These are phyloP conservation scores for Chrysolina oricalcia DNA, from an alignment of 2,888 invertebrate species.

Conservation along the genomic window DNA sequence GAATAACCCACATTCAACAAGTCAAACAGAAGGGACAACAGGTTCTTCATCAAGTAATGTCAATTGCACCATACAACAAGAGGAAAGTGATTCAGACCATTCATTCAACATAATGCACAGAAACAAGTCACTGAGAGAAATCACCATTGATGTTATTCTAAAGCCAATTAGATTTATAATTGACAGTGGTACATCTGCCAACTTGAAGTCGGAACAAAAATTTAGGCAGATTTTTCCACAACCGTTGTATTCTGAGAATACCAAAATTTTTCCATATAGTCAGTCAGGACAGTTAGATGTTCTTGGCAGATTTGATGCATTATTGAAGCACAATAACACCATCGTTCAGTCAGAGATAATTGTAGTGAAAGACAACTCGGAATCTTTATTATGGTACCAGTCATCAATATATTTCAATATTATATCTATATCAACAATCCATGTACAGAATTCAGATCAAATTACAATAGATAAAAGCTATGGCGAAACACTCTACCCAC, in stretches of 20 bases:
- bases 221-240: constrained; percentile 21
- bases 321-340: constrained; percentile 29
- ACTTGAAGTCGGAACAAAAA: constrained; percentile 30
- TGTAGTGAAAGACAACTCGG: constrained; percentile 25
- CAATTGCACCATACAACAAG: constrained; percentile 28
- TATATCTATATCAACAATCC: constrained; percentile 6
- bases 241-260: background rate
- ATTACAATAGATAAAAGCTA: constrained; percentile 12
- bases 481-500: constrained; percentile 20
- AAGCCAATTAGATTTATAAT: constrained; percentile 22
- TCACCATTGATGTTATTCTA: background rate
- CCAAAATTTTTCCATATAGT: constrained; percentile 6
- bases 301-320: background rate
- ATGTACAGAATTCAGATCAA: constrained; percentile 5
- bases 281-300: constrained; percentile 11
- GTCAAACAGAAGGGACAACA: background rate
- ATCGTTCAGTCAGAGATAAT: constrained; percentile 26
- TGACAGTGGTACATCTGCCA: constrained; percentile 36
- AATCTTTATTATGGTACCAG: constrained; percentile 18
- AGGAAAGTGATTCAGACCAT: constrained; percentile 16
- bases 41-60: constrained; percentile 13
- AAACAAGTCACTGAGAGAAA: background rate
- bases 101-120: constrained; percentile 28
- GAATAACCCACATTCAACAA: background rate
- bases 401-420: constrained; percentile 26